Evolutionary conservation across 1,140 invertebrate species (phyloP), one percentile per base, ranked within the genome.

Genomic region (Latrodectus geometricus): DNA sequence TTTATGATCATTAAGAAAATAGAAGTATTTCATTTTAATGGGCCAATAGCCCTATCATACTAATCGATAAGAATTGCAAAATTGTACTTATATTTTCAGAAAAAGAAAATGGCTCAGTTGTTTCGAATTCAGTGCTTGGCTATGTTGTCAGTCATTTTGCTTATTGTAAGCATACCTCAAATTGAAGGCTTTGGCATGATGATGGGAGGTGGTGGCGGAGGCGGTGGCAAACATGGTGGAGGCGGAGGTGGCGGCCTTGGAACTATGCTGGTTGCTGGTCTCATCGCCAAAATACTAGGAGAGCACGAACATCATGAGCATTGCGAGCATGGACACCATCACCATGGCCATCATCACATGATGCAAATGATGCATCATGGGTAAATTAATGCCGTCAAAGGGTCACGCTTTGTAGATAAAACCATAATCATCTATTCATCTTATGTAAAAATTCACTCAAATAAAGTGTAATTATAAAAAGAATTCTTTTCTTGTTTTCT

Each of bases 341-440:
- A 80, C 21, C 77, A 81, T 48, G 66, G 68, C 50, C 61, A 23
- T 23, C 72, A 81, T 23, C 66, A 70, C 12, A 81, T 81, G 78
- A 81, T 81, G 78, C 78, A 81, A 48, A 48, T 49, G 78, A 66
- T 66, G 56, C 78, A 81, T 17, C 74, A 76, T 21, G 74, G 74
- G 61, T 35, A 35, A 35, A 3, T 35, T 35, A 5, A 35, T 35
- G 35, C 35, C 35, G 5, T 35, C 35, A 35, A 35, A 35, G 5
- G 5, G 5, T 35, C 35, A 35, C 35, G 35, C 5, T 35, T 35
- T 35, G 35, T 35, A 35, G 35, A 35, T 35, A 35, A 35, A 35
- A 5, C 35, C 35, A 35, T 35, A 1, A 5, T 35, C 35, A 35
- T 35, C 35, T 35, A 35, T 5, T 35, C 35, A 35, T 35, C 35